Evolutionary conservation across 2,797 vertebrate genomes (phyloP), one percentile per base, ranked within the genome.

Genomic region (Pipistrellus kuhlii): DNA sequence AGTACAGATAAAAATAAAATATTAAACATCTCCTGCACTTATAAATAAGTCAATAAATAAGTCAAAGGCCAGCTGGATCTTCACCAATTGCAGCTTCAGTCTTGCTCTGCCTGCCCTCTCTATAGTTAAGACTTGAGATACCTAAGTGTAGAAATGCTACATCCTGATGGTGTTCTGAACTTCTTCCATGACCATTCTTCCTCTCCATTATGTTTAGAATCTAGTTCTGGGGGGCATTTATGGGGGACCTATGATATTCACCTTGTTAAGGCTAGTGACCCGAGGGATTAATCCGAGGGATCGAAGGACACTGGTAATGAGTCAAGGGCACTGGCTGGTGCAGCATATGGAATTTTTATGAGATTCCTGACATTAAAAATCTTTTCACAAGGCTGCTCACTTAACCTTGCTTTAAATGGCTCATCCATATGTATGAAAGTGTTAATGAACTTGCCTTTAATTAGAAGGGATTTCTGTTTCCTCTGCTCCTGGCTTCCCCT

Each of bases 391-490:
- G 68, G 46, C 83, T 78, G 51, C 88, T 75, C 75, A 71, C 84
- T 64, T 32, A 68, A 68, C 68, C 59, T 86, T 14, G 1, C 41
- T 72, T 66, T 86, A 62, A 86, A 48, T 51, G 77, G 62, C 88
- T 88, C 30, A 90, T 92, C 93, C 68, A 68, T 82, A 64, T 48
- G 78, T 38, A 80, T 72, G 68, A 3, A 82, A 55, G 72, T 32
- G 41, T 77, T 95, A 59, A 92, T 64, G 20, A 91, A 38, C 73
- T 72, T 75, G 78, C 73, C 73, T 94, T 73, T 92, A 85, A 80
- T 93, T 72, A 15, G 25, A 21, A 78, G 53, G 21, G n/a, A 55
- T 66, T 80, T 90, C 32, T 59, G 21, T 11, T 44, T 48, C 21
- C 3, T 35, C 48, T 1, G 1, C 85, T 32, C 30, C 73, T 12